A percentile compares a stretch with the other conserved stretches of the same genome.
These are phyloP conservation scores for Euwallacea similis DNA, from an alignment of 1,140 invertebrate genomes.

Conservation along the genomic window DNA sequence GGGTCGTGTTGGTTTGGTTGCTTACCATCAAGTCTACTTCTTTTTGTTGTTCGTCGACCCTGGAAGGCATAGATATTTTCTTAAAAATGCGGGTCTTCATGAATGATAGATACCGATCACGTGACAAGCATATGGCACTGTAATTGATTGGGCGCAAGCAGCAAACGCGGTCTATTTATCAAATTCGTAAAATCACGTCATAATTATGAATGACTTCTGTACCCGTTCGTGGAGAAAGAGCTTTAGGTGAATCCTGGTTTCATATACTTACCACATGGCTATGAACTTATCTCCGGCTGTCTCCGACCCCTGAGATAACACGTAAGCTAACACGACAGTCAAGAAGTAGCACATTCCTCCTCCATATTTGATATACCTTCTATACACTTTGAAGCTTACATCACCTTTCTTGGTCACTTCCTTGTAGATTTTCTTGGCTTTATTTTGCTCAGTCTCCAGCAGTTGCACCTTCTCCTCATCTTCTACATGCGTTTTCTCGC, in stretches of 20 bases:
- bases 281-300: slow-evolving; percentile 40
- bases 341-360: slow-evolving; percentile 37
- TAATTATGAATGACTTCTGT: no score
- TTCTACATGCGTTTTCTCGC: slow-evolving; percentile 6
- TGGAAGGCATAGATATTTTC: slow-evolving; percentile 20
- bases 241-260: background rate
- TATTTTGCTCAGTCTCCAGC: slow-evolving; percentile 27
- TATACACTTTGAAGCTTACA: slow-evolving; percentile 38
- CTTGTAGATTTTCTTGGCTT: slow-evolving; percentile 39
- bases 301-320: slow-evolving; percentile 27
- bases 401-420: slow-evolving; percentile 42
- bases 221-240: no score
- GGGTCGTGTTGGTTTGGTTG: slow-evolving; percentile 25
- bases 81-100: background rate
- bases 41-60: slow-evolving; percentile 38
- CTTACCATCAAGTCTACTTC: slow-evolving; percentile 19
- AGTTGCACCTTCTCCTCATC: slow-evolving; percentile 22
- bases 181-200: no score
- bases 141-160: no score
- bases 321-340: slow-evolving; percentile 29
- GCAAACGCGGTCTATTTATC: no score
- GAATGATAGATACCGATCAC: background rate
- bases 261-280: slow-evolving; percentile 40
- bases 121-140: no score
- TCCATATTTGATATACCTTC: slow-evolving; percentile 41